phyloP scores from a whole-genome alignment of 1,140 invertebrate genomes.

The Halyomorpha halys region DNA sequence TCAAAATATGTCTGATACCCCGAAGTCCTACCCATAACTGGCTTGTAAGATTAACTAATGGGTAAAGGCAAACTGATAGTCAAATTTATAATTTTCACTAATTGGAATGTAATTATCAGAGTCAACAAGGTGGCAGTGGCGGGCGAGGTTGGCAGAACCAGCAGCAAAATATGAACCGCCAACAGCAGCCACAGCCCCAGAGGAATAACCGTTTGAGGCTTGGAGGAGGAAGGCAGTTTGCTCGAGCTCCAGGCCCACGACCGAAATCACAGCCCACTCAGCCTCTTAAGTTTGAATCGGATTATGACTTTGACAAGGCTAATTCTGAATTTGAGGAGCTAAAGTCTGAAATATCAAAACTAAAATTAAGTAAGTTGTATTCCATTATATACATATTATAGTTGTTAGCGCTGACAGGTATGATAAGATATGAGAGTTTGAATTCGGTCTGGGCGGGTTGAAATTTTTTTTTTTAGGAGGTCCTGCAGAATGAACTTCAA shows the following conservation, averaged over 20 bases:
- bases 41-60: too few species aligned
- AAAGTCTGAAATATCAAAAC: slow-evolving; percentile 68
- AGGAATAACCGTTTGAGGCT: slow-evolving; percentile 34
- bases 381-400: not conserved
- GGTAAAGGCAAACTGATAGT: too few species aligned
- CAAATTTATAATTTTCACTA: not conserved
- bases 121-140: slow-evolving; percentile 1
- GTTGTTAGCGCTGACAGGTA: too few species aligned
- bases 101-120: not conserved
- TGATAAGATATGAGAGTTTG: too few species aligned
- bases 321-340: slow-evolving; percentile 94
- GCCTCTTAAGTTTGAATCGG: slow-evolving; percentile 84
- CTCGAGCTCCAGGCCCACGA: slow-evolving; percentile 25
- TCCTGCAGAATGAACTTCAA: too few species aligned
- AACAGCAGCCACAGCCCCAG: slow-evolving; percentile 23
- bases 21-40: too few species aligned
- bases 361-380: slow-evolving; percentile 48
- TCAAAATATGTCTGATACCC: too few species aligned
- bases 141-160: slow-evolving; percentile 8
- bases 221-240: slow-evolving; percentile 19
- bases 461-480: too few species aligned
- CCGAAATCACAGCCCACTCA: slow-evolving; percentile 31
- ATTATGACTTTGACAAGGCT: slow-evolving; percentile 96
- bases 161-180: slow-evolving; percentile 24
- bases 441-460: too few species aligned